These are phyloP conservation scores for Danaus chrysippus DNA, from an alignment of 2,888 invertebrate genomes.

Conservation along the genomic window DNA sequence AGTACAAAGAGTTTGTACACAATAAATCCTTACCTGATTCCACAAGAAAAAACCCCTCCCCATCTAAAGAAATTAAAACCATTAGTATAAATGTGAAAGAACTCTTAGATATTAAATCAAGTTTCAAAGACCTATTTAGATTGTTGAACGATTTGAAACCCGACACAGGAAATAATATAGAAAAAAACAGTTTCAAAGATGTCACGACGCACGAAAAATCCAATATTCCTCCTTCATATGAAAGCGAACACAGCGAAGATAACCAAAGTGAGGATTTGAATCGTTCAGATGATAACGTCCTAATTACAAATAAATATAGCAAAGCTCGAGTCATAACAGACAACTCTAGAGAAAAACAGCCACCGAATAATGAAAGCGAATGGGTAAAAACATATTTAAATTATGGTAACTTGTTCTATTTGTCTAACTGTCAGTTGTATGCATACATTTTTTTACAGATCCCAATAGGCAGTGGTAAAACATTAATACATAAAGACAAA, in stretches of 20 bases:
- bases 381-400: constrained; percentile 31
- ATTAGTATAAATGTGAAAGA: constrained; percentile 39
- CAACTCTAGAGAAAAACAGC: constrained; percentile 6
- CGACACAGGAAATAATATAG: constrained; percentile 22
- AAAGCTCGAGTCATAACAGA: constrained; percentile 22
- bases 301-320: constrained; percentile 40
- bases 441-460: constrained; percentile 44
- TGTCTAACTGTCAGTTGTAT: no score
- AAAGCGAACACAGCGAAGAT: constrained; percentile 28
- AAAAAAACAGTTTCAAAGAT: neutral
- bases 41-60: constrained; percentile 41
- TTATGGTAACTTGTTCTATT: no score
- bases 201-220: constrained; percentile 32
- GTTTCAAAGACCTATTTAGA: constrained; percentile 45
- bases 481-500: constrained; percentile 58
- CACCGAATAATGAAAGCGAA: constrained; percentile 29
- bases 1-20: constrained; percentile 33
- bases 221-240: constrained; percentile 44
- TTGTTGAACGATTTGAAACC: constrained; percentile 46
- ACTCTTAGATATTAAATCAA: constrained; percentile 44
- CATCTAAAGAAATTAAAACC: constrained; percentile 29
- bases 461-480: constrained; percentile 68
- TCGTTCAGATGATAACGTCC: constrained; percentile 40
- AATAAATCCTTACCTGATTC: constrained; percentile 50
- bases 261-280: constrained; percentile 38